Percentiles rank a stretch among this genome's conserved stretches.
Conservation (phyloP, 2,888 invertebrate genomes). For the Liodrosophila aerea region DNA sequence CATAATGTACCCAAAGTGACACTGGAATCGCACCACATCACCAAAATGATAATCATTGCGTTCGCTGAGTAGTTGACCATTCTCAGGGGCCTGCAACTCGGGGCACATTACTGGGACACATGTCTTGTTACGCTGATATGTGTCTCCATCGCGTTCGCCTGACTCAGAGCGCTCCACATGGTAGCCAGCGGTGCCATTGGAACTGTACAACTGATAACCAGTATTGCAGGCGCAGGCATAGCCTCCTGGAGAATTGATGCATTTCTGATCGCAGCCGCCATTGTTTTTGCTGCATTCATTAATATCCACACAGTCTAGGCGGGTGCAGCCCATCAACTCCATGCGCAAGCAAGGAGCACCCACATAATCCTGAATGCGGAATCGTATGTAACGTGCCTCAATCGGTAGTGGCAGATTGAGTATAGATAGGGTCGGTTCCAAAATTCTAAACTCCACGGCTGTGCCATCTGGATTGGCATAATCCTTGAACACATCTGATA, state of each 20-base stretch:
- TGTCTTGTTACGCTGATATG: conserved; percentile 94
- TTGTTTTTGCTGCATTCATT: conserved; percentile 94
- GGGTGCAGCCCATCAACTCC: conserved; percentile 96
- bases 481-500: conserved; percentile 94
- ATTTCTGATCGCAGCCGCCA: conserved; percentile 96
- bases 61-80: conserved; percentile 92
- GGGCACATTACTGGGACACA: conserved; percentile 97
- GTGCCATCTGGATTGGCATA: conserved; percentile 96
- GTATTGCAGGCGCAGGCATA: conserved; percentile 94
- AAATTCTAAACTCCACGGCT: conserved; percentile 94
- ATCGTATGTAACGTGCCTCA: conserved; percentile 93
- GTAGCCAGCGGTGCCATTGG: conserved; percentile 95
- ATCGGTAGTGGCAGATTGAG: conserved; percentile 94
- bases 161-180: conserved; percentile 90
- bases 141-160: conserved; percentile 94
- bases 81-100: conserved; percentile 89
- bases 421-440: conserved; percentile 95
- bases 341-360: conserved; percentile 94
- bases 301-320: conserved; percentile 93
- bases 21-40: conserved; percentile 94
- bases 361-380: conserved; percentile 93
- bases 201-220: conserved; percentile 93
- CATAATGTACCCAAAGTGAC: conserved; percentile 96
- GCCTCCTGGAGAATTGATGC: conserved; percentile 93
- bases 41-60: conserved; percentile 93